phyloP scores from a whole-genome alignment of 2,113 vertebrate genomes.

The Pomatorhinus ruficollis region DNA sequence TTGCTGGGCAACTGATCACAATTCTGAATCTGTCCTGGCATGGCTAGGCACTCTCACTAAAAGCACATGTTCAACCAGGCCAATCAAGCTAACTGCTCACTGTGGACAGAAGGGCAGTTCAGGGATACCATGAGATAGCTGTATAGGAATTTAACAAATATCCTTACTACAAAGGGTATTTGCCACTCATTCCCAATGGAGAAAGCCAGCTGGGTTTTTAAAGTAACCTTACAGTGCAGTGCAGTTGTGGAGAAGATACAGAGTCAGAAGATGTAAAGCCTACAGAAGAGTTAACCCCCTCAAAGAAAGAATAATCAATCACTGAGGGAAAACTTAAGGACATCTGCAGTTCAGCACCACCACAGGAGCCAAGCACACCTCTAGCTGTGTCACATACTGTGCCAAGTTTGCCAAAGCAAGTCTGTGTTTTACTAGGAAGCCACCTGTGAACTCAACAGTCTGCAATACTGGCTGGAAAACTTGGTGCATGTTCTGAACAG shows the following conservation, averaged over 20 bases:
- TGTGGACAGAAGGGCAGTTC: background rate
- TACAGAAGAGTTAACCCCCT: background rate
- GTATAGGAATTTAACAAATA: background rate
- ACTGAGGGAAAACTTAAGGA: background rate
- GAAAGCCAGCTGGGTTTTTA: background rate
- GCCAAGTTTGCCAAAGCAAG: background rate
- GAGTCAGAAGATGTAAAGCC: background rate
- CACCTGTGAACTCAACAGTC: background rate
- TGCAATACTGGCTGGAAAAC: background rate
- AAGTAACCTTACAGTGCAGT: background rate
- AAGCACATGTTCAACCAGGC: background rate
- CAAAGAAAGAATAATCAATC: background rate
- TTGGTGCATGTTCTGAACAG: background rate
- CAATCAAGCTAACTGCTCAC: background rate
- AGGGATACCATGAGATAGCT: background rate
- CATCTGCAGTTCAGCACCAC: background rate
- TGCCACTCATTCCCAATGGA: background rate
- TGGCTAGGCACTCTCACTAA: background rate
- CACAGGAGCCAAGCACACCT: background rate
- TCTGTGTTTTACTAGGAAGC: background rate
- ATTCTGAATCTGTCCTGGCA: background rate
- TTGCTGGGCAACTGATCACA: background rate
- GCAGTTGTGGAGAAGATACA: background rate
- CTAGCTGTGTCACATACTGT: background rate
- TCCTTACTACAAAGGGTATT: background rate